Evolutionary conservation across 2,113 vertebrate species (phyloP).

Genomic region (Propithecus coquereli): DNA sequence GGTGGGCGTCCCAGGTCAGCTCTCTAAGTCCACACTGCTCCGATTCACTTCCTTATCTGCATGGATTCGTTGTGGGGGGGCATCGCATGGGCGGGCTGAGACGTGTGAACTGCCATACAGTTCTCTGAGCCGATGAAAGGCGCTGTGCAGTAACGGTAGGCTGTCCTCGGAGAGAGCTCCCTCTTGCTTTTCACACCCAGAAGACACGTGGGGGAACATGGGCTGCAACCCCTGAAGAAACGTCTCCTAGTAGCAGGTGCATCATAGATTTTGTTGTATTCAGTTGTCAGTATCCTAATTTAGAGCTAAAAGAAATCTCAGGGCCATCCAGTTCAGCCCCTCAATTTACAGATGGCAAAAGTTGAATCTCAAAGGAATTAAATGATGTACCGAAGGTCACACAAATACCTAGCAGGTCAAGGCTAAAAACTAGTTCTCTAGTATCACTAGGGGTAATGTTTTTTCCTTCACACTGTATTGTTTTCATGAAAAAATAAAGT

Average conservation of each 20-base stretch:
- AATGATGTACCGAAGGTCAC: background rate
- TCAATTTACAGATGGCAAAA: background rate
- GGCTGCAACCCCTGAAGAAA: background rate
- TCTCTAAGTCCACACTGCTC: background rate
- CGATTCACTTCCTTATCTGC: accelerated
- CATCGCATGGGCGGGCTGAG: accelerated
- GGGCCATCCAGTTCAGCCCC: background rate
- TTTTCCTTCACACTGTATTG: background rate
- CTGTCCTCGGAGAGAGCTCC: background rate
- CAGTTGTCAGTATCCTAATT: background rate
- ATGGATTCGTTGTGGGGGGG: accelerated
- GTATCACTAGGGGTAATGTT: background rate
- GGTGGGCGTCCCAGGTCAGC: background rate
- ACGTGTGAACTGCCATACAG: accelerated
- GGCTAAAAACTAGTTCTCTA: background rate
- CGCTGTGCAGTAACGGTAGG: accelerated
- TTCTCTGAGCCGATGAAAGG: background rate
- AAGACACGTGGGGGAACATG: accelerated
- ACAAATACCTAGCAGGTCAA: background rate
- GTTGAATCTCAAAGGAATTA: background rate
- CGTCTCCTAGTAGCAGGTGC: accelerated
- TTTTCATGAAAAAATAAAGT: background rate
- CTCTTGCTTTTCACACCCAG: background rate
- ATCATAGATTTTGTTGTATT: background rate
- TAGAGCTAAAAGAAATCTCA: background rate